Evolutionary conservation across 2,888 invertebrate species (phyloP), one percentile per base, ranked within the genome.

Genomic region (Scaptomyza cyrtandrae): DNA sequence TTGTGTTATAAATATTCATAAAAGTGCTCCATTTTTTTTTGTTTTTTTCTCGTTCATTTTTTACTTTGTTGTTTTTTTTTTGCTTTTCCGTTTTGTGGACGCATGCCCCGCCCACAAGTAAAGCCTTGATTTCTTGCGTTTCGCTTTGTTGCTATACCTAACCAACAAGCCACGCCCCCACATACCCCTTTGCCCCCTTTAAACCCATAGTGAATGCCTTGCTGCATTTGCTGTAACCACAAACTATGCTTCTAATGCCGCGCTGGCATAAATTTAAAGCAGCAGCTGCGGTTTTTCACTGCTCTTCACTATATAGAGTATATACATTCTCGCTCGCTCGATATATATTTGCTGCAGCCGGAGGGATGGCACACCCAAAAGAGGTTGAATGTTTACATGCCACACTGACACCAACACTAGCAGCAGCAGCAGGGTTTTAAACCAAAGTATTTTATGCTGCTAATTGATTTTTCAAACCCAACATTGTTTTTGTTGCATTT

Each of bases 1-100:
- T 88, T 84, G 78, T 80, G 86, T 86, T 88, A 88, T 84, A 84
- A 84, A 84, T 88, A 88, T 84, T 84, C 88, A 88, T 88, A 88
- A 88, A 88, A 76, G 61, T 50, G 68, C 58, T 45, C 54, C 31
- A 62, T 56, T 72, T 66, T 65, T 61, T 65, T 61, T 66, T 29
- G 13, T 45, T 6, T 14, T 29, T 50, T 46, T 48, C 4, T 14
- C 46, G 61, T 80, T n/a, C n/a, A n/a, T n/a, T n/a, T n/a, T n/a
- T n/a, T n/a, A n/a, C n/a, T n/a, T 69, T 31, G 31, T 33, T 33
- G 9, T 33, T 13, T 35, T 35, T 5, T 7, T 19, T 35, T 6
- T 14, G 16, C 33, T 31, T 29, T 48, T 43, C 53, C 9, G 16
- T 63, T 64, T 80, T 69, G 37, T 52, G 50, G 50, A 50, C 67